phyloP scores from a whole-genome alignment of 2,113 vertebrate genomes.

The Galbula dea region DNA sequence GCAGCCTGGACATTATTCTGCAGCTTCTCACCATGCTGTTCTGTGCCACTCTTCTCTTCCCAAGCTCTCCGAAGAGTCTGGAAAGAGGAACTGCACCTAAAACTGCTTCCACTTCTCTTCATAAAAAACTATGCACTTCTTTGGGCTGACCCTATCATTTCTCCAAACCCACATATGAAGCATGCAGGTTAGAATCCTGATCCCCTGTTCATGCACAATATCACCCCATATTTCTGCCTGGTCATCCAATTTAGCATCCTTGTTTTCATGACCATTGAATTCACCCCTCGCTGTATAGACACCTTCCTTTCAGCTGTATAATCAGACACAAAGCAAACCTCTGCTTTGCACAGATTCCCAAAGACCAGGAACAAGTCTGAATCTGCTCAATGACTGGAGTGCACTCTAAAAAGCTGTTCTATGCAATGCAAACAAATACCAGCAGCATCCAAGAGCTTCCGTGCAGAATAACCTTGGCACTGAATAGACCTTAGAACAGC shows the following conservation, averaged over 20 bases:
- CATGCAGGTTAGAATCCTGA: neutral
- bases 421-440: conserved; percentile 37
- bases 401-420: neutral
- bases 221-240: neutral
- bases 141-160: neutral
- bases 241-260: neutral
- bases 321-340: conserved; percentile 12
- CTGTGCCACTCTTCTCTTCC: neutral
- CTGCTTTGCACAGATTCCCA: neutral
- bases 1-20: neutral
- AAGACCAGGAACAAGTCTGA: conserved; percentile 12
- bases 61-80: neutral
- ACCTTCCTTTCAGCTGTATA: neutral
- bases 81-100: neutral
- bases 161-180: neutral
- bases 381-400: neutral
- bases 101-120: neutral
- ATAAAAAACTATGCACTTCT: neutral
- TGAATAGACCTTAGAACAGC: neutral
- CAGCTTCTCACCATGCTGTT: neutral
- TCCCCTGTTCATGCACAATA: neutral
- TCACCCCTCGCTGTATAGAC: neutral
- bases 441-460: neutral
- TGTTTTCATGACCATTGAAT: neutral
- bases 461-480: conserved; percentile 44